Base-by-base conservation (phyloP, 2,888 invertebrate genomes). In the Watsonalla binaria region DNA sequence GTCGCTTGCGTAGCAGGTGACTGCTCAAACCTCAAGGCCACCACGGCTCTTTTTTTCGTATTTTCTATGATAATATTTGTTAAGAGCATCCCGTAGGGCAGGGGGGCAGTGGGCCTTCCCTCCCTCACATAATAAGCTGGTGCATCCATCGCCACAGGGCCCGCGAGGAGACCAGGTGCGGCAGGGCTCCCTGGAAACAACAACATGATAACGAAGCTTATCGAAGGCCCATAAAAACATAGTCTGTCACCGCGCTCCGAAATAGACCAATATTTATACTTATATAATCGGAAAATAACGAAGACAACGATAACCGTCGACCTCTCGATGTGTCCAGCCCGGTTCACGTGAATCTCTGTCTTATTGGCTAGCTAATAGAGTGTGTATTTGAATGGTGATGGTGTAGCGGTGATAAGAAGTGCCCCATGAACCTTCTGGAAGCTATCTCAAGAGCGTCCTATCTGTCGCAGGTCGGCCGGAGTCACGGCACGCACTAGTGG, bases 201-300 rank as follows among this genome's bases (percentile, higher is more conserved):
- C 46, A 24, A 54, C 50, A 54, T 64, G 70, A 74, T 73, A 72
- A 65, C 66, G 64, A 66, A 65, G 63, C 67, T 73, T 72, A 76
- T 73, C 74, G 63, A 57, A 57, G 63, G 64, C 65, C 62, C 59
- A 61, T 65, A 61, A 65, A 67, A 67, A 65, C 63, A 55, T 63
- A 70, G 68, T 67, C 55, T 59, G 67, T 63, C 64, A 61, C 60
- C 58, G 56, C 63, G 51, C 60, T 65, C 70, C 72, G 63, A 72
- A 72, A 71, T 72, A 72, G 71, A 66, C 70, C 62, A 72, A 74
- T 74, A 74, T 74, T 74, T 72, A 74, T 75, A 74, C 68, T 61
- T 76, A 78, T 70, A 65, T 74, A 81, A 84, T 82, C 78, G 84
- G 82, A 84, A 84, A 84, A 84, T 84, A 84, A 84, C 84, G 78